A percentile compares a stretch with the other conserved stretches of the same genome.
These are phyloP conservation scores for Hoplodrina blanda DNA, from an alignment of 2,888 invertebrate species.

Conservation along the genomic window DNA sequence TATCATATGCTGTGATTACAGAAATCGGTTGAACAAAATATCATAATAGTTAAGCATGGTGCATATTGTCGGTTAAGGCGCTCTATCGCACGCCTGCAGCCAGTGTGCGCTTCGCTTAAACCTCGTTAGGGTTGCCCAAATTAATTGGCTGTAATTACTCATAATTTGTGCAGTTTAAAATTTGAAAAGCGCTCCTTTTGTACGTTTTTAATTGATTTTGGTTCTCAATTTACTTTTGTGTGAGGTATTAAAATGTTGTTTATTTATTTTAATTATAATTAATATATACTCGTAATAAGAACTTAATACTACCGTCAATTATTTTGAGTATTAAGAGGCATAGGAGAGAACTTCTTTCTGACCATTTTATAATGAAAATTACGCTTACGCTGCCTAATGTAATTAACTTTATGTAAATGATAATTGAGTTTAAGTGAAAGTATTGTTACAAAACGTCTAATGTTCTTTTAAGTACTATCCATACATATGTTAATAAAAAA, in stretches of 20 bases:
- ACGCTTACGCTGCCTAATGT: background rate
- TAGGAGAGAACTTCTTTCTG: background rate
- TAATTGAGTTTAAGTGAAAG: constrained; percentile 19
- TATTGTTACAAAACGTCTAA: constrained; percentile 6
- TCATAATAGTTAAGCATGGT: constrained; percentile 25
- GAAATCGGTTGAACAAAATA: constrained; percentile 28
- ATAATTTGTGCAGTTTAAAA: background rate
- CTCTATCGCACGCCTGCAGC: constrained; percentile 47
- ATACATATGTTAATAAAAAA: background rate
- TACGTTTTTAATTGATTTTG: background rate
- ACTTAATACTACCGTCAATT: background rate
- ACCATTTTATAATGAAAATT: constrained; percentile 3
- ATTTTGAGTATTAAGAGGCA: background rate
- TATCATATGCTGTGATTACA: background rate
- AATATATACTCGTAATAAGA: background rate
- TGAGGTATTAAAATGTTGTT: background rate
- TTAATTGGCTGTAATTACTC: constrained; percentile 17
- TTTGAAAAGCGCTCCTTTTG: background rate
- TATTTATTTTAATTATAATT: background rate
- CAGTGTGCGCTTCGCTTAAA: constrained; percentile 51
- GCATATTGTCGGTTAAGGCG: constrained; percentile 36
- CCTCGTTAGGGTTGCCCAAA: constrained; percentile 45
- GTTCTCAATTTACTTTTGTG: constrained; percentile 5
- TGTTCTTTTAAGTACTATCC: constrained; percentile 9
- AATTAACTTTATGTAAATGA: background rate